These are phyloP conservation scores for Cossypha niveicapilla DNA, from an alignment of 2,797 vertebrate species.

Conservation along the genomic window DNA sequence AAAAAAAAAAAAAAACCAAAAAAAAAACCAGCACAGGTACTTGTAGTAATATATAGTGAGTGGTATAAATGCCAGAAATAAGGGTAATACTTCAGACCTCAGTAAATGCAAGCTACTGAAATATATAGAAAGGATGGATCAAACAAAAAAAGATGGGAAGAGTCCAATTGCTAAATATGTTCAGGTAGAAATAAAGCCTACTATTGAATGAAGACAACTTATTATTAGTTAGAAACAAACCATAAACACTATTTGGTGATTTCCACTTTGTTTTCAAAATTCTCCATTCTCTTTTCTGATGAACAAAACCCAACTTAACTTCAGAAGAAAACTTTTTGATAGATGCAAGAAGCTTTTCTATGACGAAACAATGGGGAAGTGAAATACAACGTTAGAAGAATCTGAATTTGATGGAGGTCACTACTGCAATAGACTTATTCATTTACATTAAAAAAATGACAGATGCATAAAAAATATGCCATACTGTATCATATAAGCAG, in stretches of 20 bases:
- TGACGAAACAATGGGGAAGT: background rate
- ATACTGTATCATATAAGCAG: background rate
- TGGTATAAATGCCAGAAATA: background rate
- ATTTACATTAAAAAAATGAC: background rate
- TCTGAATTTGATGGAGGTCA: background rate
- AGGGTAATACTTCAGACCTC: background rate
- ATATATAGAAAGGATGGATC: background rate
- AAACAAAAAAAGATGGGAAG: background rate
- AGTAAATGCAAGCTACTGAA: background rate
- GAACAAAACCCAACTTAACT: background rate
- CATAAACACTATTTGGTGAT: background rate
- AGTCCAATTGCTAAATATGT: background rate
- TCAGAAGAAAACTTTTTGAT: background rate
- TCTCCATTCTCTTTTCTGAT: background rate
- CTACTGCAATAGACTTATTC: background rate
- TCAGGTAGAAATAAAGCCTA: background rate
- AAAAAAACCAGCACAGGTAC: background rate
- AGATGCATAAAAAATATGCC: background rate
- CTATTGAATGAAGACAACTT: background rate
- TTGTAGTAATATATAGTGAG: background rate
- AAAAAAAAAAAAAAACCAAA: too few species aligned
- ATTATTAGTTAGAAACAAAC: background rate
- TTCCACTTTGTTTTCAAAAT: background rate
- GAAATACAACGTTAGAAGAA: background rate
- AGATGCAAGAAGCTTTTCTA: background rate